phyloP scores from a whole-genome alignment of 2,113 vertebrate genomes.

The Phalacrocorax aristotelis region DNA sequence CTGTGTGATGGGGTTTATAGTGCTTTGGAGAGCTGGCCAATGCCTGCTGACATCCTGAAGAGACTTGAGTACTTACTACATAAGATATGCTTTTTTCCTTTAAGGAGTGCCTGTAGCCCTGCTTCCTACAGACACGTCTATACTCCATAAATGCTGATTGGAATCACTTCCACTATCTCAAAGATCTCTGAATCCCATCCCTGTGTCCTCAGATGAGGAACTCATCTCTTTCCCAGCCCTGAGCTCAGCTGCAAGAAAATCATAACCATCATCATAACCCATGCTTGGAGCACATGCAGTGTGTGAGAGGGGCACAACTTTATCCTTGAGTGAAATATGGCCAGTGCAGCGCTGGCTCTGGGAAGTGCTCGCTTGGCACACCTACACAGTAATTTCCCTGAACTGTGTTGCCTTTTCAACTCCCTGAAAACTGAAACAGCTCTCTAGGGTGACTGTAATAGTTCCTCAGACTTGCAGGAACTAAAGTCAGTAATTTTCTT shows the following conservation, averaged over 20 bases:
- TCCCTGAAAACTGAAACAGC: background rate
- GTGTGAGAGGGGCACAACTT: background rate
- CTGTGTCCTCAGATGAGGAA: background rate
- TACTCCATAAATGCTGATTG: background rate
- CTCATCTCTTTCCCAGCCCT: background rate
- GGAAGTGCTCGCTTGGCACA: background rate
- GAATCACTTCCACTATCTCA: background rate
- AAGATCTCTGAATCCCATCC: background rate
- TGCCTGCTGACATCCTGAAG: background rate
- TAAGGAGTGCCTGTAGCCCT: background rate
- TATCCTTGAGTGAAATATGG: background rate
- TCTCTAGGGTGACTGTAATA: background rate
- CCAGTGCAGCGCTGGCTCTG: accelerated
- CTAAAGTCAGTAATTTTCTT: background rate
- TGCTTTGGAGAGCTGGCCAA: background rate
- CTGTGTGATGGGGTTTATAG: background rate
- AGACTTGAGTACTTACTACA: background rate
- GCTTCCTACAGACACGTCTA: background rate
- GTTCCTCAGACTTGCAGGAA: background rate
- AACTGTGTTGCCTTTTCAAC: background rate
- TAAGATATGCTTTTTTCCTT: background rate
- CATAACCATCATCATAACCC: no score
- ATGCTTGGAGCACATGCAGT: accelerated
- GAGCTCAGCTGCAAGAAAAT: background rate
- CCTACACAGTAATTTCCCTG: background rate